Conservation (phyloP, 2,888 invertebrate species). For the Acanthosepion lycidas region DNA sequence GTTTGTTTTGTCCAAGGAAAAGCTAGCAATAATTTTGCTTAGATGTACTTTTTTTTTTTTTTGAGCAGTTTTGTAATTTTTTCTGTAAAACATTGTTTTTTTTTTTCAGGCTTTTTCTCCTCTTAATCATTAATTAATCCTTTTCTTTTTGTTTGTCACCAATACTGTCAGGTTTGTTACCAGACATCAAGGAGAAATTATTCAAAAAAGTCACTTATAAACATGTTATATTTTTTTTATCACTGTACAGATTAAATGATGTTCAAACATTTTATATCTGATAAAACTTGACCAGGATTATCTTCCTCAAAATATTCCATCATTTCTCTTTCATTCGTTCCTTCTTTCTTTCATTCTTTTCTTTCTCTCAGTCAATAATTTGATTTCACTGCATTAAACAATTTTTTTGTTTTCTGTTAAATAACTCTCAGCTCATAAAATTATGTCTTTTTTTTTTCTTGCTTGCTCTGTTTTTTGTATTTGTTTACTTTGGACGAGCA, state of each 20-base stretch:
- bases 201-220: neutral
- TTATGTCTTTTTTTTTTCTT: neutral
- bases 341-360: neutral
- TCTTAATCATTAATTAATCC: neutral
- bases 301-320: neutral
- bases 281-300: neutral
- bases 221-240: neutral
- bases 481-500: neutral
- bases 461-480: neutral
- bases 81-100: no score
- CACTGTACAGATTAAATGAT: no score
- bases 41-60: neutral
- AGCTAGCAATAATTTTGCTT: slow-evolving; percentile 4
- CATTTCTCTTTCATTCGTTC: neutral
- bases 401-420: neutral
- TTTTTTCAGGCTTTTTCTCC: neutral
- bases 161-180: neutral
- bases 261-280: neutral
- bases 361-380: neutral
- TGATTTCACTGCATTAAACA: neutral
- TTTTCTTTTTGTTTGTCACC: neutral
- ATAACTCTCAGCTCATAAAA: neutral
- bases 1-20: neutral
- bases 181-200: neutral
- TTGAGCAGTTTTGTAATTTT: neutral